Percentiles rank a stretch among this genome's conserved stretches.
Conservation (phyloP, 2,888 invertebrate genomes). For the Euplexia lucipara region DNA sequence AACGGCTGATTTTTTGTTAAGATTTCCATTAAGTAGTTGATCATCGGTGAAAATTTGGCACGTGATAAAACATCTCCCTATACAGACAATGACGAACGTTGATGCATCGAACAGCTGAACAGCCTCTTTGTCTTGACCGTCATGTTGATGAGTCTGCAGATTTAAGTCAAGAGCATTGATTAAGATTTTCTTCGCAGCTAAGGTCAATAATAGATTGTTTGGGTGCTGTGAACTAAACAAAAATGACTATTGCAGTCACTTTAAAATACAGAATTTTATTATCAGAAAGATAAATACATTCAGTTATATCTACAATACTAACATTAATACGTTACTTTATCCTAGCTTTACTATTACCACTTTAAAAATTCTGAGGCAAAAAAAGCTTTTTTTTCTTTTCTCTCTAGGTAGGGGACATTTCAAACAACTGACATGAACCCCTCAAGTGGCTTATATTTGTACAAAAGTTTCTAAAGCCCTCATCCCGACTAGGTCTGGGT, state of each 20-base stretch:
- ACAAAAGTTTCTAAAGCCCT: constrained; percentile 51
- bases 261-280: no score
- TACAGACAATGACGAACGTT: constrained; percentile 11
- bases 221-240: no score
- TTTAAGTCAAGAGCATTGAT: background rate
- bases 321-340: background rate
- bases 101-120: background rate
- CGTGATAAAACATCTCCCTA: no score
- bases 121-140: constrained; percentile 9
- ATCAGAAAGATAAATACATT: no score
- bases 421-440: constrained; percentile 25
- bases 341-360: background rate
- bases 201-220: background rate
- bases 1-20: no score
- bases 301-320: background rate
- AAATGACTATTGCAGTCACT: no score
- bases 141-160: constrained; percentile 19
- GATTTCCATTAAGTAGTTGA: no score
- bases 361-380: background rate
- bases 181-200: background rate
- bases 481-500: constrained; percentile 36
- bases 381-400: constrained; percentile 16
- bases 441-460: constrained; percentile 45
- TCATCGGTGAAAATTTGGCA: no score
- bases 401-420: constrained; percentile 7